phyloP scores from a whole-genome alignment of 2,113 vertebrate genomes.

The Corvus hawaiiensis region DNA sequence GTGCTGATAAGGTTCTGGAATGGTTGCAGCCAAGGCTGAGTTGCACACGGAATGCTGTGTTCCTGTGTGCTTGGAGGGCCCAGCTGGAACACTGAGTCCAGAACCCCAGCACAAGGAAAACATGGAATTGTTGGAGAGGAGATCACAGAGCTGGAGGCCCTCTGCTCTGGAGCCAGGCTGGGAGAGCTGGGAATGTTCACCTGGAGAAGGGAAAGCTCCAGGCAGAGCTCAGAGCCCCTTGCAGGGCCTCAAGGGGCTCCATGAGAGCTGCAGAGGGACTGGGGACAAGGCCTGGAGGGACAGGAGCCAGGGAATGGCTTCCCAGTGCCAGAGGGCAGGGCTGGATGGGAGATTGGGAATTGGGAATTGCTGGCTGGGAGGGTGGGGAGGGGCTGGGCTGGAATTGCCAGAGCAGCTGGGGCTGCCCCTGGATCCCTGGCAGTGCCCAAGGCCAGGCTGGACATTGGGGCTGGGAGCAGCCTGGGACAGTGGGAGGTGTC shows the following conservation, averaged over 20 bases:
- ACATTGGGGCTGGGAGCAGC: background rate
- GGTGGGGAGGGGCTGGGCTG: background rate
- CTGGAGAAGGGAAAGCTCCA: background rate
- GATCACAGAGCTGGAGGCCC: fast-evolving
- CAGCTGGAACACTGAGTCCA: background rate
- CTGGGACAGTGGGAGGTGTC: background rate
- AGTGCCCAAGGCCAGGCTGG: background rate
- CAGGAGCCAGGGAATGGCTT: background rate
- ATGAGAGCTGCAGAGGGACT: background rate
- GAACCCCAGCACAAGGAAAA: background rate
- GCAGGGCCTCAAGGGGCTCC: background rate
- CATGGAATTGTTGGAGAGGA: background rate
- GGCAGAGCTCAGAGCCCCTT: background rate
- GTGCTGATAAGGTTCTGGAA: background rate
- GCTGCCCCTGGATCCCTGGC: background rate
- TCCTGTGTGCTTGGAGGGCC: fast-evolving
- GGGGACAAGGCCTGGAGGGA: background rate
- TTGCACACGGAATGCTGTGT: fast-evolving
- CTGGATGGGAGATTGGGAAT: background rate
- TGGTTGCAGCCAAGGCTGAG: background rate
- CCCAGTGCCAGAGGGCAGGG: background rate
- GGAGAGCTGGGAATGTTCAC: background rate
- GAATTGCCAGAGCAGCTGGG: background rate
- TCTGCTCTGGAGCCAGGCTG: background rate
- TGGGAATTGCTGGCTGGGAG: background rate